phyloP scores from a whole-genome alignment of 1,140 invertebrate genomes.

The Diorhabda carinulata region DNA sequence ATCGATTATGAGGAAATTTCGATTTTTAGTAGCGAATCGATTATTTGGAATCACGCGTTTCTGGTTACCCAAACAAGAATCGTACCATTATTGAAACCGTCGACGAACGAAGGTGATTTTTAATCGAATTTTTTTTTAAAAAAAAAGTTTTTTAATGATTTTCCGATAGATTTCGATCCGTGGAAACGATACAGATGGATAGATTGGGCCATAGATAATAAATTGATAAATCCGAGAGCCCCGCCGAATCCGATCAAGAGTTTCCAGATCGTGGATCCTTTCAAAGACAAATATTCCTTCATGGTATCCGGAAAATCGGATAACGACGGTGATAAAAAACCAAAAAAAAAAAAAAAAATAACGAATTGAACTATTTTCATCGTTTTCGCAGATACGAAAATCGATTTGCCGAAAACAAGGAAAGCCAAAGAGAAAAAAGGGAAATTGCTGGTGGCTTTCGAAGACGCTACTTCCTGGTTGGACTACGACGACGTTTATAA shows the following conservation, averaged over 20 bases:
- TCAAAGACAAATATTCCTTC: not conserved
- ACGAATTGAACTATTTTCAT: no score
- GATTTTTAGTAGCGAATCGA: not conserved
- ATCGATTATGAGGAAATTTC: not conserved
- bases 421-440: not conserved
- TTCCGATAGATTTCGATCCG: conserved; percentile 19
- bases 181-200: conserved; percentile 45
- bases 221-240: not conserved
- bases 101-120: conserved; percentile 31
- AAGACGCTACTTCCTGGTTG: conserved; percentile 39
- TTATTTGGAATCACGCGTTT: conserved; percentile 21
- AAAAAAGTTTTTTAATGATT: not conserved
- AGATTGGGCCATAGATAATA: conserved; percentile 41
- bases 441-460: not conserved
- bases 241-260: not conserved
- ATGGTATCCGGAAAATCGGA: no score
- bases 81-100: conserved; percentile 42
- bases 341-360: no score
- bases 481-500: conserved; percentile 42
- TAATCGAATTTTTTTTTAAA: not conserved
- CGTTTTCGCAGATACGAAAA: no score
- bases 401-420: not conserved
- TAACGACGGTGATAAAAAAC: no score
- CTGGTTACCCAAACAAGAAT: conserved; percentile 41
- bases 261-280: conserved; percentile 21